Conservation (phyloP, 2,888 invertebrate species). For the Hypselothyrea guttata region DNA sequence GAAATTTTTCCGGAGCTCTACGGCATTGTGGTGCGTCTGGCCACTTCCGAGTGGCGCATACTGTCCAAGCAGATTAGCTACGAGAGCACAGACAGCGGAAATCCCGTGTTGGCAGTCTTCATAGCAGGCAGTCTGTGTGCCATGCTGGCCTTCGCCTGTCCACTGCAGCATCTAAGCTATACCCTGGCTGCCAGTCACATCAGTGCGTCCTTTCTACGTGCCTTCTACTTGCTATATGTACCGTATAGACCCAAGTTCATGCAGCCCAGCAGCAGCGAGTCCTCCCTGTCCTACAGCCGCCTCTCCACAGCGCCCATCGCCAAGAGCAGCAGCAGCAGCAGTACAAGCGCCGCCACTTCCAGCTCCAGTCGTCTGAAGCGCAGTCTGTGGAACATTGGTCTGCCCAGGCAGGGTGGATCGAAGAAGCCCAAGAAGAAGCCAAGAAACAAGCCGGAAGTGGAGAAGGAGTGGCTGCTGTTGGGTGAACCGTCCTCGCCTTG, state of each 20-base stretch:
- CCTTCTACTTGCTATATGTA: constrained; percentile 81
- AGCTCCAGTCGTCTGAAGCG: constrained; percentile 70
- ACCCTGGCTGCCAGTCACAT: constrained; percentile 81
- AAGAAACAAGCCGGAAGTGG: constrained; percentile 79
- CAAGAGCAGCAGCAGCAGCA: constrained; percentile 66
- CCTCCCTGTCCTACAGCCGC: constrained; percentile 82
- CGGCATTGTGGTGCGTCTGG: constrained; percentile 83
- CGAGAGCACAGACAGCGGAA: constrained; percentile 84
- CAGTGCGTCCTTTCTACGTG: constrained; percentile 76
- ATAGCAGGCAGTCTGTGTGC: constrained; percentile 84
- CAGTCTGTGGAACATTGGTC: constrained; percentile 79
- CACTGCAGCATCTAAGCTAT: constrained; percentile 83
- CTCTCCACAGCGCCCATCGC: constrained; percentile 79
- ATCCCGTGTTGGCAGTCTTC: constrained; percentile 84
- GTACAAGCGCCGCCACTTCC: constrained; percentile 59
- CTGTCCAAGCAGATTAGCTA: constrained; percentile 84
- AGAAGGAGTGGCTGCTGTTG: constrained; percentile 82
- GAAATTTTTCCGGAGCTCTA: constrained; percentile 84
- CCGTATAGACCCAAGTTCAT: constrained; percentile 82
- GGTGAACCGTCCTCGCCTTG: constrained; percentile 82
- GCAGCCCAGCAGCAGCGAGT: constrained; percentile 77
- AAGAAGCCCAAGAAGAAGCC: constrained; percentile 75
- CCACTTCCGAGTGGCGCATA: constrained; percentile 84
- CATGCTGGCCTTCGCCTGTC: constrained; percentile 85
- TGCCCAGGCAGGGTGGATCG: constrained; percentile 70